Base-by-base conservation (phyloP, 2,888 invertebrate species). In the Melinaea menophilus region DNA sequence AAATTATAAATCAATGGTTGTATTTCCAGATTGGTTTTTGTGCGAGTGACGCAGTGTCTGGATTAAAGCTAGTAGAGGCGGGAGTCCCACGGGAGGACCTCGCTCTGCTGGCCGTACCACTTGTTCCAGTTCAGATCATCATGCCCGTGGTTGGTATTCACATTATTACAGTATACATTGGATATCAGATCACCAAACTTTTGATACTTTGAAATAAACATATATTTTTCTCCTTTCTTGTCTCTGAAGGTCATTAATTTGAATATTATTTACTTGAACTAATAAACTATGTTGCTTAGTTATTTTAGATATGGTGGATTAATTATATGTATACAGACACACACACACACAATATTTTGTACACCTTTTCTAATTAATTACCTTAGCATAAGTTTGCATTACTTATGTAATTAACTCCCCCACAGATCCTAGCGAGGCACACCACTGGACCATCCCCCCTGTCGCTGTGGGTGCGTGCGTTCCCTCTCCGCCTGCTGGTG, bases 61-160 rank as follows among this genome's bases (percentile, higher is more conserved):
- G 97, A 2, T 90, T 99, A 66, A 99, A 99, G 86, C 90, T 99
- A 58, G 96, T 99, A 1, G 99, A 99, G 84, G 96, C 96, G 35
- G 99, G 99, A 12, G 96, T 99, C 58, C 98, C 98, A 0, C 97
- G 98, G 78, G 99, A 99, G 81, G 95, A 96, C 74, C 88, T 99
- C 63, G 99, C 99, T 0, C 87, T 99, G 62, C 92, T 99, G 77
- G 97, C 97, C 1, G 94, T 99, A 47, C 98, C 99, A 12, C 90
- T 99, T 80, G 96, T 98, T 58, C 99, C 99, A 11, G 91, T 99
- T 55, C 99, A 99, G 88, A 96, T 98, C 64, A 84, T 98, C 59
- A 91, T 99, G 79, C 99, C 99, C 4, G 87, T 99, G 73, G 89
- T 97, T 61, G 95, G 98, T 78, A 70, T 48, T 22, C 22, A 22